phyloP scores from a whole-genome alignment of 2,888 invertebrate genomes.

The Papilio elwesi region DNA sequence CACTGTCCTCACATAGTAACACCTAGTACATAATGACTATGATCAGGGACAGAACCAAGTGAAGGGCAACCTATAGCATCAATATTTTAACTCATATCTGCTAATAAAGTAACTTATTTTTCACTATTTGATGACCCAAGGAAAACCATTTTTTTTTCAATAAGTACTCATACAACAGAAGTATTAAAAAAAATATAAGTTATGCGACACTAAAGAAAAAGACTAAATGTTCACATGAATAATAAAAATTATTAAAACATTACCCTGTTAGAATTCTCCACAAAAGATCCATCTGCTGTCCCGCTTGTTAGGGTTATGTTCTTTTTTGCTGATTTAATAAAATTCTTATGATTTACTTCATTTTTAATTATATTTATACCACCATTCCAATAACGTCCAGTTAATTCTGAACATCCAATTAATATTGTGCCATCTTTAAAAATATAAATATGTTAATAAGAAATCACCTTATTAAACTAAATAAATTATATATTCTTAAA shows the following conservation, averaged over 20 bases:
- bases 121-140: no score
- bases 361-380: slow-evolving; percentile 64
- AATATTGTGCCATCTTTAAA: slow-evolving; percentile 70
- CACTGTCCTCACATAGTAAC: slow-evolving; percentile 77
- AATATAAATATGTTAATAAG: background rate
- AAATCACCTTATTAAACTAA: background rate
- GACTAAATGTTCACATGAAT: background rate
- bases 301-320: slow-evolving; percentile 66
- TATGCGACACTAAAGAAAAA: no score
- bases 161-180: no score
- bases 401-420: slow-evolving; percentile 76
- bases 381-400: slow-evolving; percentile 80
- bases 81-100: no score
- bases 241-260: background rate
- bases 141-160: no score
- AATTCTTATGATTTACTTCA: slow-evolving; percentile 55
- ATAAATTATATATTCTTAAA: no score
- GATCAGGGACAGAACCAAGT: no score
- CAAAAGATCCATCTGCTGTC: slow-evolving; percentile 75
- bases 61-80: no score
- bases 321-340: slow-evolving; percentile 55
- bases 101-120: no score
- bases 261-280: slow-evolving; percentile 69
- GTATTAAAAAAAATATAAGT: no score
- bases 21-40: slow-evolving; percentile 54